Base-by-base conservation (phyloP, 1,140 invertebrate species). In the Drosophila lini region DNA sequence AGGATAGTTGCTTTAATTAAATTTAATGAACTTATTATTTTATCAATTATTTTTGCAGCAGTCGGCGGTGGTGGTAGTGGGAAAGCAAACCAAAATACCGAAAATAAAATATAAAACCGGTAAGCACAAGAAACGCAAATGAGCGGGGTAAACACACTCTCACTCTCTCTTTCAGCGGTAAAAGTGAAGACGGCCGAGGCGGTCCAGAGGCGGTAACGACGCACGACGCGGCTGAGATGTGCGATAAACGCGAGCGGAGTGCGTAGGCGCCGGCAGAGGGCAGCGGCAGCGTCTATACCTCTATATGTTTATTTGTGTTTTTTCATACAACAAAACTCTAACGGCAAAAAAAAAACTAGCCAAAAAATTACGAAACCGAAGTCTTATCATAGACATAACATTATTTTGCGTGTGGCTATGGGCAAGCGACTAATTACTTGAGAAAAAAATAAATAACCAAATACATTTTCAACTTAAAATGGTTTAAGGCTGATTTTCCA, bases 121-220 rank as follows among this genome's bases (percentile, higher is more conserved):
- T 89, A 88, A 83, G 74, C 75, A 62, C 50, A 67, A 60, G 62
- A 84, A 86, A 88, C 83, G 83, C 84, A 78, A 89, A 89, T 88
- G 80, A 89, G 84, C 78, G 79, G 78, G 50, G 53, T 68, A 84
- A 89, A 89, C 78, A 89, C 85, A 89, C 85, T 85, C 84, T 89
- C 84, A 84, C 84, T 89, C 80, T 89, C 67, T 64, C 78, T 75
- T 81, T 84, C 53, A 38, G 65, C 80, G 82, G 85, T 89, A 89
- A 89, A 89, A 89, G 84, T 84, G 84, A 65, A 78, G 80, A 74
- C 40, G 40, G 50, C 32, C 34, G 8, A 55, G 52, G 52, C 52
- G 52, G 52, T 38, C 19, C 34, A 32, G 63, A 19, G 69, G 60
- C 36, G 67, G 45, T 42, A 42, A 16, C 41, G 15, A 16, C 41